Percentiles rank a stretch among this genome's conserved stretches.
phyloP scores from a whole-genome alignment of 2,113 vertebrate species.

The Crypturellus undulatus region DNA sequence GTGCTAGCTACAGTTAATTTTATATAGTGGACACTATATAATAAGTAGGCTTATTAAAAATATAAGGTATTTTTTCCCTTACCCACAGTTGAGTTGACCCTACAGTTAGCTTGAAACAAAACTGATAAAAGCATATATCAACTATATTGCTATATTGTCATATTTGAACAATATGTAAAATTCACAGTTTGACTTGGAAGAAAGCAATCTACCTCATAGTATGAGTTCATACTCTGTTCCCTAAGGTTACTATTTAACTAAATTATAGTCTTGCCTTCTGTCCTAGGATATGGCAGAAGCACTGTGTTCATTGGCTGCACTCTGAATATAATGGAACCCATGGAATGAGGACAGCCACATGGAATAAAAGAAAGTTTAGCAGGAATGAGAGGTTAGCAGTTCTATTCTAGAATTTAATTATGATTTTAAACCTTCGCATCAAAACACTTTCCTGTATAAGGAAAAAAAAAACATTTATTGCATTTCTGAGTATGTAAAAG shows the following conservation, averaged over 20 bases:
- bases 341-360: background rate
- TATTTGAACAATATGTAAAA: background rate
- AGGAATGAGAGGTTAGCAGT: background rate
- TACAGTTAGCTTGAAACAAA: background rate
- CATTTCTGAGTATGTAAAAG: background rate
- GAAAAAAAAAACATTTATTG: background rate
- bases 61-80: background rate
- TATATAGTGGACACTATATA: background rate
- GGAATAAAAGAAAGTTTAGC: background rate
- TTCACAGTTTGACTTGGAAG: background rate
- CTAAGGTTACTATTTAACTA: background rate
- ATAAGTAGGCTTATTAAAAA: conserved; percentile 1
- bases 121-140: background rate
- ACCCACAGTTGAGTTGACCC: background rate
- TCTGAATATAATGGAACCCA: background rate
- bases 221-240: background rate
- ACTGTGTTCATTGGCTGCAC: background rate
- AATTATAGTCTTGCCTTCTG: background rate
- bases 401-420: background rate
- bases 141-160: background rate
- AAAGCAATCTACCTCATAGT: background rate
- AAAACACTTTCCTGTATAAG: background rate
- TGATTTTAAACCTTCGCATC: background rate
- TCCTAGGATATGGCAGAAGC: background rate
- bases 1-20: background rate